Conservation (phyloP, 1,140 invertebrate species). For the Eulimnadia texana region DNA sequence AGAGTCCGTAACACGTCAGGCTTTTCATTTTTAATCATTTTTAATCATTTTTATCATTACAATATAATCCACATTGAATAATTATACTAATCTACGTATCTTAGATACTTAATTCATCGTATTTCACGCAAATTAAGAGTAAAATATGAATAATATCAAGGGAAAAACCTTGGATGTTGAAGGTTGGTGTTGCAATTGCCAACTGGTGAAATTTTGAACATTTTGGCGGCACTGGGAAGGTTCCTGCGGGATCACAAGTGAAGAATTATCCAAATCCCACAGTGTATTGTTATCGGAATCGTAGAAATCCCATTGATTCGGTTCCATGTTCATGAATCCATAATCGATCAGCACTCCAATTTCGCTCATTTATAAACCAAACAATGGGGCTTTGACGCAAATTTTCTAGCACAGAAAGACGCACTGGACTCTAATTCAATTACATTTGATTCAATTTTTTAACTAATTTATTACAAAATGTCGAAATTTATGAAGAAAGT, state of each 20-base stretch:
- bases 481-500: no score
- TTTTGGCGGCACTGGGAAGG: not conserved
- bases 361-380: not conserved
- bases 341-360: not conserved
- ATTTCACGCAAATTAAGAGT: no score
- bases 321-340: not conserved
- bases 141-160: no score
- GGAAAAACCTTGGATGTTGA: not conserved
- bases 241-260: not conserved
- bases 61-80: no score
- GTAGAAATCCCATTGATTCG: not conserved
- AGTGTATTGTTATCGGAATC: not conserved
- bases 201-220: no score
- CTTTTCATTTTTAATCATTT: not conserved
- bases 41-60: no score
- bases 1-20: not conserved
- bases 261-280: conserved; percentile 6
- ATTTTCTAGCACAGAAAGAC: no score
- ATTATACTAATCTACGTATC: not conserved
- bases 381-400: no score
- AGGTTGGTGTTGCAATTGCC: not conserved
- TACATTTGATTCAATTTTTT: no score
- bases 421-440: no score
- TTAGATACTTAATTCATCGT: not conserved
- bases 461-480: no score